Evolutionary conservation across 2,888 invertebrate genomes (phyloP).

Genomic region (Agapetus fuscipes): DNA sequence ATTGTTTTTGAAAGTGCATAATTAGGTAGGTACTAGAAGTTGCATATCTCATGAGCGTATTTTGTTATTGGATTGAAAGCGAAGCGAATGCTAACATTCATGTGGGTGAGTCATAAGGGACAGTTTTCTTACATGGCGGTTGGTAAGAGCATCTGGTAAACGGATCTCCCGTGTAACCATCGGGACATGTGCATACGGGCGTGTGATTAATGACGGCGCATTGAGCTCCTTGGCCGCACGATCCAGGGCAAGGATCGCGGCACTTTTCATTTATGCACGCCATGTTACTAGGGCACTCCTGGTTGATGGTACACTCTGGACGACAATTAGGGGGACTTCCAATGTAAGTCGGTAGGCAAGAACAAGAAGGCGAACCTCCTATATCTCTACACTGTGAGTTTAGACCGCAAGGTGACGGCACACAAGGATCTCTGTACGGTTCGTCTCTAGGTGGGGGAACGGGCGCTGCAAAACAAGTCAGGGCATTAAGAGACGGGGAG

Average conservation of each 20-base stretch:
- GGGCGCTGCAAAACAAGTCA: constrained; percentile 24
- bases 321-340: constrained; percentile 70
- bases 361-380: constrained; percentile 58
- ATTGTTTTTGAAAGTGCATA: too few relatives aligned
- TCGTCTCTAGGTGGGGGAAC: constrained; percentile 28
- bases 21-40: too few relatives aligned
- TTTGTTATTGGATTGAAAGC: too few relatives aligned
- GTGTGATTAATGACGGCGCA: constrained; percentile 68
- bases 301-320: constrained; percentile 67
- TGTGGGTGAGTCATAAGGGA: too few relatives aligned
- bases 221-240: constrained; percentile 62
- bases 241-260: constrained; percentile 65
- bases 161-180: too few relatives aligned
- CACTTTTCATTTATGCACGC: constrained; percentile 68
- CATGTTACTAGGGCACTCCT: constrained; percentile 60
- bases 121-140: too few relatives aligned
- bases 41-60: too few relatives aligned
- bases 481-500: too few relatives aligned
- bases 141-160: too few relatives aligned
- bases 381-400: constrained; percentile 63
- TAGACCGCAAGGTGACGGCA: constrained; percentile 71
- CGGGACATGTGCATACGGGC: too few relatives aligned
- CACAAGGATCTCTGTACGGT: constrained; percentile 53
- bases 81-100: too few relatives aligned
- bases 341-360: constrained; percentile 58